These are phyloP conservation scores for Epinephelus moara DNA, from an alignment of 2,113 vertebrate species.

Conservation along the genomic window DNA sequence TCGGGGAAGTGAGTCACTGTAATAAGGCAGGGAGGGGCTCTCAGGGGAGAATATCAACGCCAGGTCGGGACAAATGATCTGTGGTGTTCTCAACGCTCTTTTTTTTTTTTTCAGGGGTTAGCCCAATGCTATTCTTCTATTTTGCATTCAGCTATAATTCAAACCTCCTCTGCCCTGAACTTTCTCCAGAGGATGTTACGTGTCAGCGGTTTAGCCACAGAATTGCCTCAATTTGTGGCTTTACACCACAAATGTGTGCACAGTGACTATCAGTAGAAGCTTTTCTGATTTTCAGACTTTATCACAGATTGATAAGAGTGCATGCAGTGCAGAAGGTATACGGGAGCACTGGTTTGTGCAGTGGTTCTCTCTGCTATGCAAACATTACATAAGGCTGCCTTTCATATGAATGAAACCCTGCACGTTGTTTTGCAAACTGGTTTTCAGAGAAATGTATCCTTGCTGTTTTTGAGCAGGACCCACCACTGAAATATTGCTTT, in stretches of 20 bases:
- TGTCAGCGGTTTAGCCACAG: slow-evolving; percentile 6
- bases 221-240: background rate
- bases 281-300: slow-evolving; percentile 1
- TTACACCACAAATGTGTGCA: background rate
- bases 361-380: background rate
- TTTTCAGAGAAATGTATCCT: slow-evolving; percentile 11
- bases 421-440: slow-evolving; percentile 20
- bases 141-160: slow-evolving; percentile 17
- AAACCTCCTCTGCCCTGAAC: slow-evolving; percentile 12
- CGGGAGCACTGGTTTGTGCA: background rate
- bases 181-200: slow-evolving; percentile 13
- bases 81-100: slow-evolving; percentile 36
- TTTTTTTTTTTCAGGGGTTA: slow-evolving; percentile 34
- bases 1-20: slow-evolving; percentile 82
- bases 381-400: slow-evolving; percentile 1
- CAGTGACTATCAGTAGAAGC: background rate
- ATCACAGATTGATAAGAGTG: background rate
- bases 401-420: background rate
- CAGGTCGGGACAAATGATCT: slow-evolving; percentile 66
- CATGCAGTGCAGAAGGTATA: background rate
- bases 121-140: slow-evolving; percentile 38
- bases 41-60: slow-evolving; percentile 69
- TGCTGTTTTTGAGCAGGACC: background rate
- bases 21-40: slow-evolving; percentile 77
- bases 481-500: background rate